Conservation (phyloP, 2,888 invertebrate species). For the Abrostola tripartita region DNA sequence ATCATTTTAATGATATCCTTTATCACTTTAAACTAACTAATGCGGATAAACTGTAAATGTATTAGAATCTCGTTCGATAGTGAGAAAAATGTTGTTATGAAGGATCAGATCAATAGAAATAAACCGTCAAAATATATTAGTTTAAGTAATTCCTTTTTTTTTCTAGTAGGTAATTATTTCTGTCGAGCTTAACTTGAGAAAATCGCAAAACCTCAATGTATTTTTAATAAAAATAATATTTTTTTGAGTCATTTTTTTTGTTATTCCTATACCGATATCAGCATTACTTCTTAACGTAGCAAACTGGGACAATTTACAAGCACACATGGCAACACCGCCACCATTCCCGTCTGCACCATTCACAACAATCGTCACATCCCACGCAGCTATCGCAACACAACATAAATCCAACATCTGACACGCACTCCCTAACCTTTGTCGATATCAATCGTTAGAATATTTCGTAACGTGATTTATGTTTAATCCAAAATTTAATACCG, state of each 20-base stretch:
- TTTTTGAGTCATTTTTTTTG: no score
- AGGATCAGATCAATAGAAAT: no score
- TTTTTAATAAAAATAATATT: neutral
- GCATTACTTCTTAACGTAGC: neutral
- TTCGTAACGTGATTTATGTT: conserved; percentile 55
- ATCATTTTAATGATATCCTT: no score
- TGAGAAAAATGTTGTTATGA: no score
- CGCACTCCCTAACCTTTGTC: conserved; percentile 56
- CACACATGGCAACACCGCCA: conserved; percentile 39
- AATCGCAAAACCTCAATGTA: neutral
- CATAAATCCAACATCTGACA: conserved; percentile 66
- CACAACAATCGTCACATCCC: conserved; percentile 58
- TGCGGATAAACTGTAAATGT: no score
- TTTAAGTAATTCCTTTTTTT: no score
- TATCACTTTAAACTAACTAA: no score
- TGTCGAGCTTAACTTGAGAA: no score
- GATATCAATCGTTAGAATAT: conserved; percentile 59
- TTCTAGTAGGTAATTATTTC: no score
- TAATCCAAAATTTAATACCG: conserved; percentile 43
- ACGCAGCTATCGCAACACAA: conserved; percentile 56
- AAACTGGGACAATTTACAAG: conserved; percentile 1
- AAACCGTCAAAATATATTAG: no score
- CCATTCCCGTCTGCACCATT: conserved; percentile 40
- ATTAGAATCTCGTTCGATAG: no score
- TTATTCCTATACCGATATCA: no score